phyloP scores from a whole-genome alignment of 2,113 vertebrate genomes.

The Anolis carolinensis region DNA sequence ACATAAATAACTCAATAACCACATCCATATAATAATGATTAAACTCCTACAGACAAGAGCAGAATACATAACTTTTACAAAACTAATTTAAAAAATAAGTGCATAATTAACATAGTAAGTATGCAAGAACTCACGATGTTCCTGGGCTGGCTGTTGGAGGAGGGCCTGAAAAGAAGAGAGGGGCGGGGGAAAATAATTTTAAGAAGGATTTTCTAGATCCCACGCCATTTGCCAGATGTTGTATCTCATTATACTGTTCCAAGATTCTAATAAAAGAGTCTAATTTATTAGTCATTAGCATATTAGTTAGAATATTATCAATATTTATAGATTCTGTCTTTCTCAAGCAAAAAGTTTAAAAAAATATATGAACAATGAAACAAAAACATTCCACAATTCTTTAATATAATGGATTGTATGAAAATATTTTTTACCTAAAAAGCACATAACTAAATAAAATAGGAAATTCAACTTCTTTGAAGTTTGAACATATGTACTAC shows the following conservation, averaged over 20 bases:
- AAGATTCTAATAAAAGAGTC: slow-evolving; percentile 20
- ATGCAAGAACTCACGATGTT: slow-evolving; percentile 88
- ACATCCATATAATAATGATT: slow-evolving; percentile 15
- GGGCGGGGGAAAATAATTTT: slow-evolving; percentile 27
- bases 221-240: too few species aligned
- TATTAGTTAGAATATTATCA: not conserved
- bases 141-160: slow-evolving; percentile 90
- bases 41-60: slow-evolving; percentile 29
- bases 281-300: not conserved
- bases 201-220: slow-evolving; percentile 37
- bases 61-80: slow-evolving; percentile 36
- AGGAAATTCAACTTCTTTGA: not conserved
- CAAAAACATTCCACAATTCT: not conserved
- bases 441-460: not conserved
- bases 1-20: not conserved
- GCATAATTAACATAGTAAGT: slow-evolving; percentile 52
- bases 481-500: not conserved
- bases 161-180: slow-evolving; percentile 84
- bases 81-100: slow-evolving; percentile 29
- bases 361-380: not conserved
- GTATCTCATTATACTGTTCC: not conserved
- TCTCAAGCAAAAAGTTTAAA: not conserved
- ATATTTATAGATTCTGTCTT: not conserved
- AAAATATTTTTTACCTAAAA: not conserved
- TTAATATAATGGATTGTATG: not conserved